Percentiles rank a stretch among this genome's conserved stretches.
These are phyloP conservation scores for Neria commutata DNA, from an alignment of 2,888 invertebrate genomes.

Conservation along the genomic window DNA sequence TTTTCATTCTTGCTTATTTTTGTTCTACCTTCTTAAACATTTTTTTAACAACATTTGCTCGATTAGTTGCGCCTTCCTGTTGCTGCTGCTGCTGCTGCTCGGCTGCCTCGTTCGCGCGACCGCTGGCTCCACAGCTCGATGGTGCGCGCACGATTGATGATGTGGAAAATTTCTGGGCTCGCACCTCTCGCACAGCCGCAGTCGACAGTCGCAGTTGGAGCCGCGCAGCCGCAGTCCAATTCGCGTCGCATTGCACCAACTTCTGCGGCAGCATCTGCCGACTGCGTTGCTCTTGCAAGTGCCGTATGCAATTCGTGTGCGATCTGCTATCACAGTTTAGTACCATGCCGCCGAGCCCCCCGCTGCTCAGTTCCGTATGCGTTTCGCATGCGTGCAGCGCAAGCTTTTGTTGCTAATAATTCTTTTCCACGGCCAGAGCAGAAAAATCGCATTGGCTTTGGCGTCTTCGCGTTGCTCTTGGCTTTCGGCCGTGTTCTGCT, in stretches of 20 bases:
- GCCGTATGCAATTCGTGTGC: slow-evolving; percentile 9
- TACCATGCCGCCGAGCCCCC: too few relatives aligned
- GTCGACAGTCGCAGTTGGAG: too few relatives aligned
- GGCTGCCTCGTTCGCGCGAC: background rate
- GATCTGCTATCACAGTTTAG: slow-evolving; percentile 17
- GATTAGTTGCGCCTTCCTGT: slow-evolving; percentile 23
- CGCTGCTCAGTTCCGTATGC: background rate
- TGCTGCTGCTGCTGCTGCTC: slow-evolving; percentile 3
- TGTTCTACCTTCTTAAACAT: too few relatives aligned
- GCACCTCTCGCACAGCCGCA: slow-evolving; percentile 6
- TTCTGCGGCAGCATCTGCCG: too few relatives aligned
- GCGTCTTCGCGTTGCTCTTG: too few relatives aligned
- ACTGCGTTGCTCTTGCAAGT: too few relatives aligned
- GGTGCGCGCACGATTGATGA: slow-evolving; percentile 23
- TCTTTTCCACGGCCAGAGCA: too few relatives aligned
- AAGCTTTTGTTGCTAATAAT: background rate
- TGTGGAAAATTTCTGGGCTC: slow-evolving; percentile 24
- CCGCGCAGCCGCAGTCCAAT: too few relatives aligned
- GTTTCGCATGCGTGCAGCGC: background rate
- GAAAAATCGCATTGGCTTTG: too few relatives aligned
- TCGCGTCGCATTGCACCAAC: too few relatives aligned
- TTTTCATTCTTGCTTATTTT: background rate
- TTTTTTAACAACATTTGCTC: slow-evolving; percentile 15
- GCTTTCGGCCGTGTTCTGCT: too few relatives aligned
- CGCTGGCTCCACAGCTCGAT: background rate